Conservation (phyloP, 2,888 invertebrate species). For the Oscheius onirici region DNA sequence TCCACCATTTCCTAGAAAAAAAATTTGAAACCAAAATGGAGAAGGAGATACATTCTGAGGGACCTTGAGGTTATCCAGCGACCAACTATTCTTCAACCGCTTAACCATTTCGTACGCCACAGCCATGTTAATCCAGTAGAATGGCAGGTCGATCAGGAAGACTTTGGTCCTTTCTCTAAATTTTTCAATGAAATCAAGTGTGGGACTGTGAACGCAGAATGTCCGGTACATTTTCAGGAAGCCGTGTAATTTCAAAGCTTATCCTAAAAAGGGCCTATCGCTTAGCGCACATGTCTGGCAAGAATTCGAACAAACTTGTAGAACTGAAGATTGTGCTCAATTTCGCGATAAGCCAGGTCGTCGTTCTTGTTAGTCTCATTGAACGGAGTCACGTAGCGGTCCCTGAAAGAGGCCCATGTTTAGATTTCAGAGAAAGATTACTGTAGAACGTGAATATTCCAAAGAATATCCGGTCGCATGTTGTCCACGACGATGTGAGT, state of each 20-base stretch:
- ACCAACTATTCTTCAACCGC: not conserved
- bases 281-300: no score
- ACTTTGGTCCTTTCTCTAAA: not conserved
- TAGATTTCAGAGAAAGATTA: not conserved
- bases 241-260: no score
- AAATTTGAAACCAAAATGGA: not conserved
- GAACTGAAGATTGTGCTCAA: not conserved
- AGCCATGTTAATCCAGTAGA: not conserved
- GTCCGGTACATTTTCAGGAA: no score
- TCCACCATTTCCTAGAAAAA: not conserved
- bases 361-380: not conserved
- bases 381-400: not conserved
- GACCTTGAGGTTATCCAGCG: conserved; percentile 6
- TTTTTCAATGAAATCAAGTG: no score
- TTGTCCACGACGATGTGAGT: conserved; percentile 4
- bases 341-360: not conserved
- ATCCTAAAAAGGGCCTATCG: no score
- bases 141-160: conserved; percentile 21
- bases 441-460: conserved; percentile 5
- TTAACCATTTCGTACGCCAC: conserved; percentile 16
- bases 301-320: conserved; percentile 4
- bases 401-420: not conserved
- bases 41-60: not conserved
- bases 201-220: no score
- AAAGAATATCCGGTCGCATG: not conserved